phyloP scores from a whole-genome alignment of 92 coral and sea anemone genomes.

The Epizoanthus rinbou region DNA sequence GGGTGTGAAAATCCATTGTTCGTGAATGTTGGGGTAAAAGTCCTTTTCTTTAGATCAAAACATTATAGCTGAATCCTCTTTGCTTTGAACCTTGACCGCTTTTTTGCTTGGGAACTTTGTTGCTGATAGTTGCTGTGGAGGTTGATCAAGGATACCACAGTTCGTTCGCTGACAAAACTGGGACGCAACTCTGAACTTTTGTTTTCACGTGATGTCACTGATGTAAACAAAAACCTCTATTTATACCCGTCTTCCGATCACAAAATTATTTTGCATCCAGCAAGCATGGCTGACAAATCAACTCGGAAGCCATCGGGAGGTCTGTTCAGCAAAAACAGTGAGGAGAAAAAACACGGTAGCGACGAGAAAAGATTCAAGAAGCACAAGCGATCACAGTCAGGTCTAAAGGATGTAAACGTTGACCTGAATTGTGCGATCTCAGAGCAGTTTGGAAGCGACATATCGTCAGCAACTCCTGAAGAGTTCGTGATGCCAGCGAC shows the following conservation, averaged over 20 bases:
- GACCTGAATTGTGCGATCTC: not conserved
- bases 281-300: constrained; percentile 33
- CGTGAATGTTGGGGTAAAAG: not conserved
- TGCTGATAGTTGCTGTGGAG: not conserved
- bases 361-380: constrained; percentile 20
- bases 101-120: not conserved
- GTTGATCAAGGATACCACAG: not conserved
- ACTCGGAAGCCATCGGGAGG: not conserved
- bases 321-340: constrained; percentile 3
- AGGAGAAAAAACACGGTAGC: not conserved
- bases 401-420: not conserved
- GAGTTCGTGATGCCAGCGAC: not conserved
- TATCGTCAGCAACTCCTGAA: not conserved
- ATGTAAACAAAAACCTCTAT: constrained; percentile 4
- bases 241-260: not conserved
- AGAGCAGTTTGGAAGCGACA: not conserved
- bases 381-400: constrained; percentile 28
- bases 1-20: constrained; percentile 18
- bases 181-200: constrained; percentile 19
- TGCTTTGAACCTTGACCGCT: not conserved
- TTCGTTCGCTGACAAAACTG: not conserved
- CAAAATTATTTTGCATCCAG: not conserved
- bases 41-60: not conserved
- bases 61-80: not conserved
- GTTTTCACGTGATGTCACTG: constrained; percentile 33